These are phyloP conservation scores for Plecotus auritus DNA, from an alignment of 2,113 vertebrate genomes.

Conservation along the genomic window DNA sequence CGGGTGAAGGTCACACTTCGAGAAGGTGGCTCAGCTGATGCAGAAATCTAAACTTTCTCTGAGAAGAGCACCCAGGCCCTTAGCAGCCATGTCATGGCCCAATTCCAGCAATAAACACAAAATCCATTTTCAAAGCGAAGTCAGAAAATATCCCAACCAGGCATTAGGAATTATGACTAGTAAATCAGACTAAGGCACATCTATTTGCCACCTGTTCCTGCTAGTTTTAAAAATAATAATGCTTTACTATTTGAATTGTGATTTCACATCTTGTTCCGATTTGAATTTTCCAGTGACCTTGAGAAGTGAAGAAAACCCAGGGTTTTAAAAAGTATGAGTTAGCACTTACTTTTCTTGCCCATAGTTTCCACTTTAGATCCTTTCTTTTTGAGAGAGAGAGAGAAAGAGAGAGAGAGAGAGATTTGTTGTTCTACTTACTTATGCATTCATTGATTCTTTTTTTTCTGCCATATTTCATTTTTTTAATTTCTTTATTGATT, in stretches of 20 bases:
- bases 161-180: not conserved
- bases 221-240: not conserved
- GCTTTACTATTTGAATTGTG: not conserved
- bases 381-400: not conserved
- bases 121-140: not conserved
- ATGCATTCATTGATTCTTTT: too few species aligned
- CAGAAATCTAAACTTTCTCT: not conserved
- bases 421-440: too few species aligned
- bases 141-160: not conserved
- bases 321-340: not conserved
- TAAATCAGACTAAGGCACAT: not conserved
- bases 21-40: not conserved
- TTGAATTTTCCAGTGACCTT: not conserved
- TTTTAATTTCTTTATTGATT: too few species aligned
- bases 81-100: not conserved
- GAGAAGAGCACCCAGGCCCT: not conserved
- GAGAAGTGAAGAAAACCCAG: not conserved
- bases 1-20: not conserved
- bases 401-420: too few species aligned
- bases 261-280: slow-evolving; percentile 14
- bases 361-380: not conserved
- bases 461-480: too few species aligned
- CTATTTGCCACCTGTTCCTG: not conserved
- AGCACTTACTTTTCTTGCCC: slow-evolving; percentile 13
- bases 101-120: not conserved